phyloP scores from a whole-genome alignment of 2,888 invertebrate genomes.

The Iselma pallidipennis region DNA sequence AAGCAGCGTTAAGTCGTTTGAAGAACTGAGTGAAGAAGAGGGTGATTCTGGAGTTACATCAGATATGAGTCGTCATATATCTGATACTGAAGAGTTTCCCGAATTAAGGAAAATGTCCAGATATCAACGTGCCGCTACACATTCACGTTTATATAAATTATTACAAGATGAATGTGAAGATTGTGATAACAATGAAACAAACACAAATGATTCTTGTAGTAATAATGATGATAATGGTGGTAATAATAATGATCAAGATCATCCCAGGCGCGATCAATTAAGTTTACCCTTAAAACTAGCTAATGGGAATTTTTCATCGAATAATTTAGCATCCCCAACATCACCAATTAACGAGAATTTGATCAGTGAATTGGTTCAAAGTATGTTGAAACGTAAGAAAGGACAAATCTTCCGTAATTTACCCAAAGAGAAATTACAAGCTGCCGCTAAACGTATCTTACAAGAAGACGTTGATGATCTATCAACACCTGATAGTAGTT shows the following conservation, averaged over 20 bases:
- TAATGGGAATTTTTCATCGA: slow-evolving; percentile 60
- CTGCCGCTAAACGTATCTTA: slow-evolving; percentile 61
- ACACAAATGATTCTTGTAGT: slow-evolving; percentile 34
- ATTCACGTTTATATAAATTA: slow-evolving; percentile 70
- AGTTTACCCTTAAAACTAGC: slow-evolving; percentile 58
- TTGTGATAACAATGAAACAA: slow-evolving; percentile 47
- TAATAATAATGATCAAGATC: slow-evolving; percentile 52
- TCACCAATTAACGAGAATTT: slow-evolving; percentile 60
- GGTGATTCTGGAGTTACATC: slow-evolving; percentile 72
- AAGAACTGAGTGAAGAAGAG: slow-evolving; percentile 62
- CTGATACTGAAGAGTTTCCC: slow-evolving; percentile 68
- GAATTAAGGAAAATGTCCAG: slow-evolving; percentile 62
- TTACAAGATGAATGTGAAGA: slow-evolving; percentile 64
- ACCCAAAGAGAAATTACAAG: slow-evolving; percentile 63
- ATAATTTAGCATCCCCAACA: slow-evolving; percentile 59
- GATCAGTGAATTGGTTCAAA: slow-evolving; percentile 63
- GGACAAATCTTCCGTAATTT: slow-evolving; percentile 60
- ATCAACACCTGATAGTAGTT: slow-evolving; percentile 50
- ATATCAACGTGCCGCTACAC: slow-evolving; percentile 73
- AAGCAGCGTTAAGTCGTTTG: slow-evolving; percentile 50
- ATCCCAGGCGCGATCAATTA: slow-evolving; percentile 58
- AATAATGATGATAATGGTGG: slow-evolving; percentile 29
- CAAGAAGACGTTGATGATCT: slow-evolving; percentile 60
- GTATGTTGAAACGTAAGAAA: slow-evolving; percentile 61
- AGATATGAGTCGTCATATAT: slow-evolving; percentile 69